Percentiles rank a stretch among this genome's conserved stretches.
These are phyloP conservation scores for Athene cunicularia DNA, from an alignment of 2,113 vertebrate species.

Conservation along the genomic window DNA sequence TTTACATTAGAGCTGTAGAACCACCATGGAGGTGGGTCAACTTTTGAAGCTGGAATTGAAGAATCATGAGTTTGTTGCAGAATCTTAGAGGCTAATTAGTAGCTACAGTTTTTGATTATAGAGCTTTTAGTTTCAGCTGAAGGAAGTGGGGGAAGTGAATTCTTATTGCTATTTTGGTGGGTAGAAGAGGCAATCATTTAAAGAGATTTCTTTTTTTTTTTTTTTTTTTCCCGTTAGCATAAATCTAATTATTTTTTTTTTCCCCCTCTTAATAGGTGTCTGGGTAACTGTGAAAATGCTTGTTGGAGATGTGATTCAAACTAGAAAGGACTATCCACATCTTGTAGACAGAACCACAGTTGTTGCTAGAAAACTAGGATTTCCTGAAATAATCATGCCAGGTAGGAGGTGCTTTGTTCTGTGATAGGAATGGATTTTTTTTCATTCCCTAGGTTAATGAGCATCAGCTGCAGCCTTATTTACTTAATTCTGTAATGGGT, in stretches of 20 bases:
- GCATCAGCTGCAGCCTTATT: not conserved
- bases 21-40: not conserved
- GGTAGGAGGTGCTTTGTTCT: conserved; percentile 65
- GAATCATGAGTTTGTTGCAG: not conserved
- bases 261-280: conserved; percentile 75
- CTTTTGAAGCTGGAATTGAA: not conserved
- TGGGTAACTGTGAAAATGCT: conserved; percentile 99
- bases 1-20: not conserved
- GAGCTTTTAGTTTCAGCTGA: not conserved
- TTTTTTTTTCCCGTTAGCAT: not conserved
- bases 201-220: too few species aligned
- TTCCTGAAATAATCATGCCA: conserved; percentile 99
- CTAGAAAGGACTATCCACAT: conserved; percentile 95
- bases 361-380: conserved; percentile 94
- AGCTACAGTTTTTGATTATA: not conserved
- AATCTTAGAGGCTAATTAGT: not conserved
- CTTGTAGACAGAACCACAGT: conserved; percentile 95
- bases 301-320: conserved; percentile 91
- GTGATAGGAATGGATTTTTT: not conserved
- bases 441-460: not conserved
- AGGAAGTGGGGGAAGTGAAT: not conserved
- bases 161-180: not conserved
- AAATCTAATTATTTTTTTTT: fast-evolving
- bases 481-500: not conserved
- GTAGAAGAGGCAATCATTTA: not conserved